A percentile compares a stretch with the other conserved stretches of the same genome.
Evolutionary conservation across 2,797 vertebrate genomes (phyloP).

Genomic region (Cynopterus sphinx): DNA sequence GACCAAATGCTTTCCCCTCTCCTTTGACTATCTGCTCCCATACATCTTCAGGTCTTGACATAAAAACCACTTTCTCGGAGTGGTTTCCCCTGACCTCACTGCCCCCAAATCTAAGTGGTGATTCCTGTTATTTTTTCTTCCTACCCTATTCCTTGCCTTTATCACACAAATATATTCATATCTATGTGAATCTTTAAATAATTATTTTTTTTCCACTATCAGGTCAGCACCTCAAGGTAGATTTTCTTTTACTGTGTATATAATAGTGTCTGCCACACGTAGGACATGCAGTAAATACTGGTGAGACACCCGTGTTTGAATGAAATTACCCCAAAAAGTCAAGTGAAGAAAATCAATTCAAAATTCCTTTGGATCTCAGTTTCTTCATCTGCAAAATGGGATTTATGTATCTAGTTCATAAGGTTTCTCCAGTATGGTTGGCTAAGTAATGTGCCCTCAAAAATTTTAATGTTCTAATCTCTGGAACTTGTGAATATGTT

Average conservation of each 20-base stretch:
- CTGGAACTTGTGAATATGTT: neutral
- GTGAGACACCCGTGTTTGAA: neutral
- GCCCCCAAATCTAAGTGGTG: neutral
- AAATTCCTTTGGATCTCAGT: neutral
- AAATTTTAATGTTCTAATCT: neutral
- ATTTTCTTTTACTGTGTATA: neutral
- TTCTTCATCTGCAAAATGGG: neutral
- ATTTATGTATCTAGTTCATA: neutral
- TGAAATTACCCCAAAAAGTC: neutral
- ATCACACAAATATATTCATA: neutral
- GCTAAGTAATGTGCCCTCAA: neutral
- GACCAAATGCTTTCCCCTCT: neutral
- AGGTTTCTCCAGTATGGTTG: neutral
- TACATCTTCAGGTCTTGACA: neutral
- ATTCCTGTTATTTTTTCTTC: neutral
- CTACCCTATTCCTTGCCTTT: neutral
- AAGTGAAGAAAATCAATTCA: neutral
- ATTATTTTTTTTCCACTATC: neutral
- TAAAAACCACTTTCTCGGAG: neutral
- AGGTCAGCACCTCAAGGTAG: neutral
- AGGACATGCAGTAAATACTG: neutral
- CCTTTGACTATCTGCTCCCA: neutral
- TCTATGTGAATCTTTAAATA: slow-evolving; percentile 8
- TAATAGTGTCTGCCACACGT: neutral
- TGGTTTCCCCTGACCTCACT: neutral